Percentiles rank a stretch among this genome's conserved stretches.
Evolutionary conservation across 2,888 invertebrate species (phyloP).

Genomic region (Urechis unicinctus): DNA sequence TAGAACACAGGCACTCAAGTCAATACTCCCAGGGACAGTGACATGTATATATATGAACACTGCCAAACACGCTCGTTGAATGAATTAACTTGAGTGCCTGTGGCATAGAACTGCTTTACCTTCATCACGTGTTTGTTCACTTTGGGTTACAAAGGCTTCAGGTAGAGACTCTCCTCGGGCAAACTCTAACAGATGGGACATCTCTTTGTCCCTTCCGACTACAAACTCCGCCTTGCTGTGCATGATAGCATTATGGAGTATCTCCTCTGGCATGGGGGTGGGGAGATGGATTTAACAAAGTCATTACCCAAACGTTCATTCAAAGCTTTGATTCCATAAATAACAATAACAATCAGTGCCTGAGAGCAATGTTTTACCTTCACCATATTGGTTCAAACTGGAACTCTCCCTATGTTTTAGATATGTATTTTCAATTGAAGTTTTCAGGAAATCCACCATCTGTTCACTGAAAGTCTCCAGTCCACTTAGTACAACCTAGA

Average conservation of each 20-base stretch:
- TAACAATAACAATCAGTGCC: no score
- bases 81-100: no score
- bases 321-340: no score
- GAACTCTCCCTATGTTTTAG: no score
- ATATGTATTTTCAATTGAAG: slow-evolving; percentile 28
- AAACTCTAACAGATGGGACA: slow-evolving; percentile 4
- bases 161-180: no score
- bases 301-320: not conserved
- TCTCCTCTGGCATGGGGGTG: slow-evolving; percentile 20
- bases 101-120: no score
- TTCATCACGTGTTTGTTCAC: no score
- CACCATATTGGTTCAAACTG: not conserved
- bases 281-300: not conserved
- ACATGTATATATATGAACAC: no score
- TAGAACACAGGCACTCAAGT: no score
- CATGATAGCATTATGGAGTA: slow-evolving; percentile 27
- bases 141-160: no score
- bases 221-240: slow-evolving; percentile 29
- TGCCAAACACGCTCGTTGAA: no score
- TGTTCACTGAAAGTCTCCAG: slow-evolving; percentile 33
- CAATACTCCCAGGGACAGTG: no score
- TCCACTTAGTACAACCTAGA: slow-evolving; percentile 29
- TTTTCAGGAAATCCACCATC: slow-evolving; percentile 32
- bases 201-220: slow-evolving; percentile 27
- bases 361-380: not conserved